Conservation (phyloP, 2,113 vertebrate species). For the Erinaceus europaeus region DNA sequence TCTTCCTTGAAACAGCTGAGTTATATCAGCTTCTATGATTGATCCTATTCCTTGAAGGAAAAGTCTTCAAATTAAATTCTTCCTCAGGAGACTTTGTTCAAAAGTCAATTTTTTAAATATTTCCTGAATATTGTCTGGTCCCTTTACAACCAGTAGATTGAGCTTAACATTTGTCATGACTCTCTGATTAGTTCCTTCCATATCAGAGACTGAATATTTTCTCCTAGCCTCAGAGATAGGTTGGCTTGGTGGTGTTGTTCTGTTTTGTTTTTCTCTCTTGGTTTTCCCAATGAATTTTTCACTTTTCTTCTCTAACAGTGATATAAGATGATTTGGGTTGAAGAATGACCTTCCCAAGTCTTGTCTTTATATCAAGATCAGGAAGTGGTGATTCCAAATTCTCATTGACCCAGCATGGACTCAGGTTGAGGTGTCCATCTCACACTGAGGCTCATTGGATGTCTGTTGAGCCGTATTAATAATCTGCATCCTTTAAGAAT, state of each 20-base stretch:
- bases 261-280: background rate
- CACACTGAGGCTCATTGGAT: background rate
- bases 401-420: background rate
- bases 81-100: background rate
- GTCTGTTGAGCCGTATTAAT: background rate
- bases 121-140: background rate
- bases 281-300: background rate
- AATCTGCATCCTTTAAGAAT: background rate
- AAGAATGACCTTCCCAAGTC: background rate
- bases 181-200: background rate
- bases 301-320: background rate
- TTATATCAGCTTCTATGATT: background rate
- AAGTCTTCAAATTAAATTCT: conserved; percentile 18
- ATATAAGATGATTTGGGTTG: background rate
- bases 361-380: background rate
- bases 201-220: background rate
- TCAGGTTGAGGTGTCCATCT: background rate
- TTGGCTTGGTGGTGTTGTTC: too few relatives aligned
- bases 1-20: background rate
- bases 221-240: background rate
- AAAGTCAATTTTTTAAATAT: background rate
- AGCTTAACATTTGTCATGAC: background rate
- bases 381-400: background rate
- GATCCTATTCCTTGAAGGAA: background rate
- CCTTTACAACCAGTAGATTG: background rate